Evolutionary conservation across 2,113 vertebrate genomes (phyloP).

Genomic region (Misgurnus mizolepis): DNA sequence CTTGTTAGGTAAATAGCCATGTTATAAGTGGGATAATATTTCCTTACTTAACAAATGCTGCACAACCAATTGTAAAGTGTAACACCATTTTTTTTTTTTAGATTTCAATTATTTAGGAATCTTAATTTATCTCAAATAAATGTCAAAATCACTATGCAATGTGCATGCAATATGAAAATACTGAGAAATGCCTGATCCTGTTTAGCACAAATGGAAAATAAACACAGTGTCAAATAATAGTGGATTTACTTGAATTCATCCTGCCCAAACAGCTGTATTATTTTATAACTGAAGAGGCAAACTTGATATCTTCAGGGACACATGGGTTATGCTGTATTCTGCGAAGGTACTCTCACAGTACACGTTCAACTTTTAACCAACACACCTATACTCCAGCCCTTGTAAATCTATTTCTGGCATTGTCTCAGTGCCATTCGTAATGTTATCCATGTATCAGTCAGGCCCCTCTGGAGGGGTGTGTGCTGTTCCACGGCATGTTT

Average conservation of each 20-base stretch:
- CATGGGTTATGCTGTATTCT: conserved; percentile 21
- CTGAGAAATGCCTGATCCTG: neutral
- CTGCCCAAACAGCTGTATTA: neutral
- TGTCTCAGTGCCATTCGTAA: conserved; percentile 39
- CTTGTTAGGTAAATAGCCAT: too few relatives aligned
- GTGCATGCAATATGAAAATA: neutral
- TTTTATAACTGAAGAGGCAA: neutral
- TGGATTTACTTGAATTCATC: neutral
- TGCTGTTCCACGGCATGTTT: conserved; percentile 48
- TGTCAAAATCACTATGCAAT: neutral
- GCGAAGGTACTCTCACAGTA: conserved; percentile 22
- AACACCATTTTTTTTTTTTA: too few relatives aligned
- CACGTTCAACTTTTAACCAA: conserved; percentile 40
- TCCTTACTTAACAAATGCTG: too few relatives aligned
- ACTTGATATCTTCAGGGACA: neutral
- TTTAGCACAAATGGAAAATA: neutral
- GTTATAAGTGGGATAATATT: too few relatives aligned
- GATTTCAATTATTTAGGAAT: too few relatives aligned
- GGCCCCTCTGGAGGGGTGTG: conserved; percentile 47
- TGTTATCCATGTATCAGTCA: conserved; percentile 48
- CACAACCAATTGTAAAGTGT: too few relatives aligned
- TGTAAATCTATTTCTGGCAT: conserved; percentile 41
- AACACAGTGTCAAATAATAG: neutral
- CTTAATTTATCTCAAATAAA: too few relatives aligned
- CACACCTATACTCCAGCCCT: conserved; percentile 22